Base-by-base conservation (phyloP, 2,113 vertebrate species). In the Nesogale talazaci region DNA sequence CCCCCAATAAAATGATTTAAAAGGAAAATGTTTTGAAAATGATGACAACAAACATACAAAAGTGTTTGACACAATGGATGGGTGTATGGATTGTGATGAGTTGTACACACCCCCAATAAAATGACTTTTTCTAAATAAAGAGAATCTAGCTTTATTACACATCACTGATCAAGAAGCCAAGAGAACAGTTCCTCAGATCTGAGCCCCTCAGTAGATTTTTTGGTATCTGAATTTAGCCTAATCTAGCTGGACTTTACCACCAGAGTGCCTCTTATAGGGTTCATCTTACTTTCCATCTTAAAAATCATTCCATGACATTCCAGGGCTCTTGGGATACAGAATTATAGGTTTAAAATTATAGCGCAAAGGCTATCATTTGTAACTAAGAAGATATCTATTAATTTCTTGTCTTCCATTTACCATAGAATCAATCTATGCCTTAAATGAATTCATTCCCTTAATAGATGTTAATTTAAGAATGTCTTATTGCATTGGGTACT, bases 291-390 rank as follows among this genome's bases (percentile, higher is more conserved):
- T n/a, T 70, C 69, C n/a, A 34, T 1, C 29, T 67, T 34, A 70
- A 70, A 70, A 34, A 70, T 8, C 69, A 34, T 70, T 70, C 69
- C n/a, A 70, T n/a, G n/a, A 70, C 69, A 19, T 20, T n/a, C n/a
- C 69, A 70, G 69, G n/a, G 15, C n/a, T 34, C 69, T 70, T 70
- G 6, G 7, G 69, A 70, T 70, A 15, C 29, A 67, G 22, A 79
- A 78, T 83, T 56, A 85, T 36, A 82, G 56, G 86, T 61, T 84
- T n/a, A 93, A 69, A 82, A 91, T 87, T 84, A 36, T 93, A 82
- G 94, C 92, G 38, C 70, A 80, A 95, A 84, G 38, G 29, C 78
- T 77, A 89, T 83, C 89, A 94, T 82, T 94, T 31, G 93, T 78
- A 79, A 91, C 57, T 23, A 22, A 87, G 84, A 56, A 89, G 67